Evolutionary conservation across 2,113 vertebrate genomes (phyloP).

Genomic region (Stercorarius parasiticus): DNA sequence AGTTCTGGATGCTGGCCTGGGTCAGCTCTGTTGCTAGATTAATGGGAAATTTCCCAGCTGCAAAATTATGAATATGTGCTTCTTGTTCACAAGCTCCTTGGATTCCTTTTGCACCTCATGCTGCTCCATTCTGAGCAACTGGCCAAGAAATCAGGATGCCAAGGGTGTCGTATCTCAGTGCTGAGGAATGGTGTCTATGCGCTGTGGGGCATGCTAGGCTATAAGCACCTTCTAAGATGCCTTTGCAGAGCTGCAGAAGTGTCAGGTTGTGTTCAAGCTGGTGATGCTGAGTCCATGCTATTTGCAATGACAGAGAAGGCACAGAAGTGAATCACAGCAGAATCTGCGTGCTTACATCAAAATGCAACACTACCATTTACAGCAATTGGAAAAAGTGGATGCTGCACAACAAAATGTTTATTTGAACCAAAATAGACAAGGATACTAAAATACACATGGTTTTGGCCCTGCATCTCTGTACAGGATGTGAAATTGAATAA

Average conservation of each 20-base stretch:
- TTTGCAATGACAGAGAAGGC: neutral
- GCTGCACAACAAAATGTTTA: neutral
- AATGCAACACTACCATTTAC: neutral
- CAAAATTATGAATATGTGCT: neutral
- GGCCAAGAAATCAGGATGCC: neutral
- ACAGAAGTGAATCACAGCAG: neutral
- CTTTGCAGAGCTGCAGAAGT: neutral
- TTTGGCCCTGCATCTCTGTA: neutral
- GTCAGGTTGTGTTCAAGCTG: neutral
- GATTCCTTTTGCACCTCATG: neutral
- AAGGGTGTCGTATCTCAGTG: neutral
- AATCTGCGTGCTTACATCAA: neutral
- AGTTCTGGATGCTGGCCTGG: neutral
- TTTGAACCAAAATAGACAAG: neutral
- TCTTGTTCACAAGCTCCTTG: neutral
- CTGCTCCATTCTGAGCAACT: neutral
- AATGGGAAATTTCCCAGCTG: neutral
- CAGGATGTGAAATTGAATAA: neutral
- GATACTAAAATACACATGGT: neutral
- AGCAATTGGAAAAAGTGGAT: neutral
- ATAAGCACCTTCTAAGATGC: neutral
- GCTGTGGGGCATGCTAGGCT: neutral
- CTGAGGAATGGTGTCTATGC: neutral
- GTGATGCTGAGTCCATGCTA: neutral
- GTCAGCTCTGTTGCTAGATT: neutral